These are phyloP conservation scores for Lordiphosa clarofinis DNA, from an alignment of 1,140 invertebrate species.

Conservation along the genomic window DNA sequence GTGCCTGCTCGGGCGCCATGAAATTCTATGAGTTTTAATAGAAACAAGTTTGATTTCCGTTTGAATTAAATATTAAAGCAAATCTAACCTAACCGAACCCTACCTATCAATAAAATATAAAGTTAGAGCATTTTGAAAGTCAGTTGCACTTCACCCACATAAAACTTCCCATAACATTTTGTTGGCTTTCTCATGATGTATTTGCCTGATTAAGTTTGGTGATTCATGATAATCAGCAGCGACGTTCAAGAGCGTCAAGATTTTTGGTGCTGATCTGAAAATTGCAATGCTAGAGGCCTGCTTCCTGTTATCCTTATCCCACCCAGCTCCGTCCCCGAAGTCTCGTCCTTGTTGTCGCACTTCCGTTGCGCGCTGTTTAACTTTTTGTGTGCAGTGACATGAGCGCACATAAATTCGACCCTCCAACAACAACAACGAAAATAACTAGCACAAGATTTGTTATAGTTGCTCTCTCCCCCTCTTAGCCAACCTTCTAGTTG, in stretches of 20 bases:
- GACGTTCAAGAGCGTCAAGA: conserved; percentile 9
- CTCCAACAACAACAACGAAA: conserved; percentile 25
- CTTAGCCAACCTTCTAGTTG: conserved; percentile 49
- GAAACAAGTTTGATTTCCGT: too few species aligned
- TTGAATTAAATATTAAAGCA: too few species aligned
- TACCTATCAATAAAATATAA: too few species aligned
- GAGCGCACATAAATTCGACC: conserved; percentile 68
- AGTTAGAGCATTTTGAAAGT: too few species aligned
- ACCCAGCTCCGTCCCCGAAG: background rate
- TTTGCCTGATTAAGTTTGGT: conserved; percentile 47
- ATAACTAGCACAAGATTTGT: conserved; percentile 60
- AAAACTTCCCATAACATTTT: background rate
- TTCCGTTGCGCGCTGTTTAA: conserved; percentile 74
- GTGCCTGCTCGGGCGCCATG: too few species aligned
- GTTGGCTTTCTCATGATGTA: conserved; percentile 2
- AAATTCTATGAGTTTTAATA: too few species aligned
- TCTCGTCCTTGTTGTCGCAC: conserved; percentile 54
- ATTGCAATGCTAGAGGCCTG: conserved; percentile 44
- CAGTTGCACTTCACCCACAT: too few species aligned
- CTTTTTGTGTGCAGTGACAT: conserved; percentile 76
- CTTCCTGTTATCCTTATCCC: conserved; percentile 40
- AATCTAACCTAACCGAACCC: too few species aligned
- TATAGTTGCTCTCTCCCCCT: conserved; percentile 27
- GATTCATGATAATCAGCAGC: conserved; percentile 57
- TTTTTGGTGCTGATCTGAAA: conserved; percentile 45